Conservation (phyloP, 2,888 invertebrate genomes). For the Graphium colonna region DNA sequence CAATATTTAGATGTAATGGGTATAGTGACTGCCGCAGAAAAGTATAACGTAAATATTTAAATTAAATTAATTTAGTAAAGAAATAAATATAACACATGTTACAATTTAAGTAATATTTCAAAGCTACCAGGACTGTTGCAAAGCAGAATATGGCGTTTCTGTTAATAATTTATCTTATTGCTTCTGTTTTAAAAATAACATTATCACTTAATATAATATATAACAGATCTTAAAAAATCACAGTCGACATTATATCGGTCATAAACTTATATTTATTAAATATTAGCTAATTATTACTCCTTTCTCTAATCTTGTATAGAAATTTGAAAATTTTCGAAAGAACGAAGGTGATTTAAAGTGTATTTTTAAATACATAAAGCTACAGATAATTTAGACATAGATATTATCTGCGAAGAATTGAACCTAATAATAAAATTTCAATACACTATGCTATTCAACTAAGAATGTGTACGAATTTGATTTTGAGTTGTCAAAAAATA, state of each 20-base stretch:
- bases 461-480: no score
- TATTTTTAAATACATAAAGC: slow-evolving; percentile 1
- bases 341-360: slow-evolving; percentile 9
- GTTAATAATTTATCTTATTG: not conserved
- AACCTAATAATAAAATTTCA: no score
- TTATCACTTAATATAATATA: not conserved
- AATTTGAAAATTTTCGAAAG: slow-evolving; percentile 1
- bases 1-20: no score
- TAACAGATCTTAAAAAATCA: not conserved
- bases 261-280: not conserved
- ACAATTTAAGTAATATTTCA: no score
- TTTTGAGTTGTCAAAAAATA: no score
- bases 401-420: not conserved
- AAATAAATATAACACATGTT: no score
- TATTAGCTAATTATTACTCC: not conserved
- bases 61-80: no score
- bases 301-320: not conserved
- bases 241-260: not conserved
- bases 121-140: no score
- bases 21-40: no score
- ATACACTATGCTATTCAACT: no score
- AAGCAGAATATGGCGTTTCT: not conserved
- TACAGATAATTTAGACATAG: slow-evolving; percentile 1
- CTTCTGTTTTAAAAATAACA: not conserved
- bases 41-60: no score